Base-by-base conservation (phyloP, 1,140 invertebrate genomes). In the Drosophila hydei region DNA sequence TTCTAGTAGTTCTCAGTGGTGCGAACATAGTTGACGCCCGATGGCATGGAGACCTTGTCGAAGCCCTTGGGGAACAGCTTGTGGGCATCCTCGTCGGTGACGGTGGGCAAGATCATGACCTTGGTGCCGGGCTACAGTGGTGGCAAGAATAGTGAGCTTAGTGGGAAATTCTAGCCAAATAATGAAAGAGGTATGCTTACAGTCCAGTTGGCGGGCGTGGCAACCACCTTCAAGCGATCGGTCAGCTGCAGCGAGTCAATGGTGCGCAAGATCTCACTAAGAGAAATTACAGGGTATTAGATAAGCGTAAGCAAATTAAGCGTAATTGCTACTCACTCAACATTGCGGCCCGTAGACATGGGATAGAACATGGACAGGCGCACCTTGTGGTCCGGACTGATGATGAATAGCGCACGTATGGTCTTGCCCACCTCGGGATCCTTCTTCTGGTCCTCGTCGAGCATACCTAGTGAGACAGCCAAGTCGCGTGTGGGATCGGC, bases 301-400 rank as follows among this genome's bases (percentile, higher is more conserved):
- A 23, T 54, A 14, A 36, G 38, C 9, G 2, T 3, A 18, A 9
- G 8, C 1, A 14, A 43, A 40, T 73, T 2, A 4, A 14, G 2
- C n/a, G n/a, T n/a, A n/a, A n/a, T 11, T 8, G 2, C 12, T 55
- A 94, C 95, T 94, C 92, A 98, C 97, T 96, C 95, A 79, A 98
- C 97, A 92, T 98, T 98, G 69, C 97, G 94, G 36, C 97, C 97
- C 43, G 96, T 97, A 12, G 96, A 98, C 14, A 96, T 95, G 36
- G 97, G 97, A 93, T 99, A 99, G 38, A 97, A 93, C 93, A 98
- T 97, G 6, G 96, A 95, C 6, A 98, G 92, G 79, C 97, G 95
- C 47, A 91, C 78, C 69, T 95, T 96, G 90, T 97, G 96, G 85
- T 97, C 95, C 4, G 97, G 96, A 70, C 96, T 96, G 80, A 99